Base-by-base conservation (phyloP, 1,140 invertebrate species). In the Danaus plexippus region DNA sequence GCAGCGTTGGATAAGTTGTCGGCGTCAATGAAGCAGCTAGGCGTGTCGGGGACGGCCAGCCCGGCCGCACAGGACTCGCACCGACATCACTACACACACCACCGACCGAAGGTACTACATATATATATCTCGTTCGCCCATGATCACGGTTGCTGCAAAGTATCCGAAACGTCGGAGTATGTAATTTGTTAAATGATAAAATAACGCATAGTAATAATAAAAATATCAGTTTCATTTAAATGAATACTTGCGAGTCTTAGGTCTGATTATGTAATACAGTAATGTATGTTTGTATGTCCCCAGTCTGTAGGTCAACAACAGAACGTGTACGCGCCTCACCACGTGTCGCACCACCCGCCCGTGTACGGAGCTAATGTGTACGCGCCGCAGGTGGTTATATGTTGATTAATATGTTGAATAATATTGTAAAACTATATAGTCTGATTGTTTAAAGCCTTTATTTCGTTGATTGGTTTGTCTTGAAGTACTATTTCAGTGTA, bases 1-100 rank as follows among this genome's bases (percentile, higher is more conserved):
- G 15, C 15, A 75, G 71, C 73, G 11, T 51, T 87, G 52, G 85
- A 87, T 42, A 85, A 78, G 60, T 47, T 87, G 48, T 73, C 77
- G 8, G 77, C 74, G 47, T 69, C 73, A 0, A 77, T 85, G 74
- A 77, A 82, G 65, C 74, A 81, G 61, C 60, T 81, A 0, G 61
- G 61, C 9, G 65, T 64, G 51, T 45, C 59, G 46, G 32, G 53
- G 43, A 18, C 50, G 46, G 54, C 44, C 13, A 57, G 54, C 62
- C 59, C 62, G 55, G 57, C 70, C 62, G 63, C 64, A 22, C 75
- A 59, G 54, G 72, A 53, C 61, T 77, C 66, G 44, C 67, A 69
- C 46, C 57, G 60, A 48, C 71, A 65, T 61, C 79, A 71, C 68
- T 66, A 73, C 57, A 61, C 66, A 59, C 83, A 75, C 67, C 87